Conservation (phyloP, 1,140 invertebrate genomes). For the Aphelenchoides fujianensis region DNA sequence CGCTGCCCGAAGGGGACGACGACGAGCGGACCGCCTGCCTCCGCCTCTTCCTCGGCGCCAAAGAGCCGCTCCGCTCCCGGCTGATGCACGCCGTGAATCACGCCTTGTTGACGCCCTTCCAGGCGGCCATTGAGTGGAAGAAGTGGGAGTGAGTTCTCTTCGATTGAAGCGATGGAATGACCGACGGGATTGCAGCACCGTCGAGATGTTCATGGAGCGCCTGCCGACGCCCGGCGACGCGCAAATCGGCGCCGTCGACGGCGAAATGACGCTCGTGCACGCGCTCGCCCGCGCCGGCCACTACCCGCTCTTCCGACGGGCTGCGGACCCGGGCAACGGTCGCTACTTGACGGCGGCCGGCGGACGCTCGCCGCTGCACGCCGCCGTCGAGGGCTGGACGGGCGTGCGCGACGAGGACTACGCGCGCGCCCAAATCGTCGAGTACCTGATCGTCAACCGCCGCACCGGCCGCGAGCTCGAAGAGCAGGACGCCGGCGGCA, state of each 20-base stretch:
- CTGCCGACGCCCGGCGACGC: too few species aligned
- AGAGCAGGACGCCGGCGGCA: not conserved
- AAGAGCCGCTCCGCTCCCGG: not conserved
- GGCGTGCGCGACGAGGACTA: not conserved
- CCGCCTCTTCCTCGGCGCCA: not conserved
- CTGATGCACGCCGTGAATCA: too few species aligned
- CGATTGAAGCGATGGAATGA: too few species aligned
- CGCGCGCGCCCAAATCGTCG: not conserved
- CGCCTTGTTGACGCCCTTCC: too few species aligned
- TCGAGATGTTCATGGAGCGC: too few species aligned
- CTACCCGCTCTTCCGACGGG: not conserved
- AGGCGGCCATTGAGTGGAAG: too few species aligned
- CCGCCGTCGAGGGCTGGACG: not conserved
- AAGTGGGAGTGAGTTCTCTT: too few species aligned
- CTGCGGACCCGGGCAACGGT: not conserved
- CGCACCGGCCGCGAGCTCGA: not conserved
- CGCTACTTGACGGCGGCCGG: not conserved
- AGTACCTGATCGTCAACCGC: not conserved
- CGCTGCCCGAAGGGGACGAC: not conserved
- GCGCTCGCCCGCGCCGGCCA: not conserved
- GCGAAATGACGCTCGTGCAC: not conserved
- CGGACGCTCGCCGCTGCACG: not conserved
- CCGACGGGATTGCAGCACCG: too few species aligned
- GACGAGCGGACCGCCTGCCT: not conserved
- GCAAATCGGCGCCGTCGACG: too few species aligned